Evolutionary conservation across 1,140 invertebrate species (phyloP).

Genomic region (Drosophila subpulchrella): DNA sequence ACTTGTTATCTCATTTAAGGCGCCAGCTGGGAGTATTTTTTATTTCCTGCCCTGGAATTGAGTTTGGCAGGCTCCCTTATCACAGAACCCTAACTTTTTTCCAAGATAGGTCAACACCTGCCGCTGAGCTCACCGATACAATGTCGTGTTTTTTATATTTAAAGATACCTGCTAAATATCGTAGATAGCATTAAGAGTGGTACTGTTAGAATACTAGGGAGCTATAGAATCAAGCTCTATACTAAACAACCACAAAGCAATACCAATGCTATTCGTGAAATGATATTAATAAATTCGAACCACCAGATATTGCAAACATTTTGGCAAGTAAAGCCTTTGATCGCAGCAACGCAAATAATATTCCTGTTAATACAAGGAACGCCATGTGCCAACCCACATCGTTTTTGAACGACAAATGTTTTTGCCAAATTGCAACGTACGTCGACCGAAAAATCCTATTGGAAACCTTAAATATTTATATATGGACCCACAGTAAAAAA

Average conservation of each 20-base stretch:
- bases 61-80: not conserved
- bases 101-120: slow-evolving; percentile 5
- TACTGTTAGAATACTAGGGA: too few species aligned
- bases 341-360: not conserved
- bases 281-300: not conserved
- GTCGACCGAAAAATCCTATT: slow-evolving; percentile 1
- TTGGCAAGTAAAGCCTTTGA: not conserved
- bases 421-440: not conserved
- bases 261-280: not conserved
- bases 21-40: slow-evolving; percentile 73
- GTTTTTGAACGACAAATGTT: not conserved
- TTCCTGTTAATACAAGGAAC: not conserved
- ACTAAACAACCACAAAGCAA: too few species aligned
- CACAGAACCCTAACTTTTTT: not conserved
- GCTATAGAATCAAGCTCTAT: too few species aligned
- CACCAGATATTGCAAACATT: not conserved
- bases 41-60: slow-evolving; percentile 63
- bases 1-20: slow-evolving; percentile 81
- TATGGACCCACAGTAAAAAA: not conserved
- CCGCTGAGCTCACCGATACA: not conserved
- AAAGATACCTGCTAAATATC: too few species aligned
- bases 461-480: not conserved
- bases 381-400: not conserved
- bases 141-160: not conserved
- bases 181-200: too few species aligned